Evolutionary conservation across 2,113 vertebrate species (phyloP), one percentile per base, ranked within the genome.

Genomic region (Collichthys lucidus): DNA sequence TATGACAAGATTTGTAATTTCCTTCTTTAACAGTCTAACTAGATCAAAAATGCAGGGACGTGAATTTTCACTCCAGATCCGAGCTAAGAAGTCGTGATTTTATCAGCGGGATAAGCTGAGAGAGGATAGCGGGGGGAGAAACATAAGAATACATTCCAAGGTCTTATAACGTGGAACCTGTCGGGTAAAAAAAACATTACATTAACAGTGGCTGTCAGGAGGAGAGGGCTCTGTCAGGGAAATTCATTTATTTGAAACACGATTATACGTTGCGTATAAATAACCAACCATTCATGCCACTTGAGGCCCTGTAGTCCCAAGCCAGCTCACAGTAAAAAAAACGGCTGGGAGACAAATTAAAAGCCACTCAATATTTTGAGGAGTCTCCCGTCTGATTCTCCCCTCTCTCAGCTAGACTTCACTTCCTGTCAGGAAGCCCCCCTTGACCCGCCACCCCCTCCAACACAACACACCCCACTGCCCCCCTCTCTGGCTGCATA

Each of bases 371-470:
- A 94, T 64, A 55, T 71, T 62, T 94, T 57, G 22, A 95, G 94
- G 93, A 95, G 96, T 80, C 96, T 96, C 95, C 90, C n/a, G 66
- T 85, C 82, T 80, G 83, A 90, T 90, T 86, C 74, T 86, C 81
- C 35, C 8, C 66, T 77, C 71, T 95, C 93, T 90, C 95, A 95
- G 94, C 72, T 82, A 86, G 88, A 93, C 94, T 94, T 83, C 93
- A 94, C 95, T 98, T 99, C 97, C 97, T 98, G 96, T 96, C 97
- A 97, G 97, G 97, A 98, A 97, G 95, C 93, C 79, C 87, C 70
- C 79, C 62, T 56, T 84, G 82, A 92, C 86, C 88, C 83, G n/a
- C 56, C 47, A 68, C 77, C 82, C 77, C 76, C 72, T 84, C 73
- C 70, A 31, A 81, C 83, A 84, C 89, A 86, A 82, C 85, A 53